A percentile compares a stretch with the other conserved stretches of the same genome.
phyloP scores from a whole-genome alignment of 2,797 vertebrate species.

The Carcharodon carcharias region DNA sequence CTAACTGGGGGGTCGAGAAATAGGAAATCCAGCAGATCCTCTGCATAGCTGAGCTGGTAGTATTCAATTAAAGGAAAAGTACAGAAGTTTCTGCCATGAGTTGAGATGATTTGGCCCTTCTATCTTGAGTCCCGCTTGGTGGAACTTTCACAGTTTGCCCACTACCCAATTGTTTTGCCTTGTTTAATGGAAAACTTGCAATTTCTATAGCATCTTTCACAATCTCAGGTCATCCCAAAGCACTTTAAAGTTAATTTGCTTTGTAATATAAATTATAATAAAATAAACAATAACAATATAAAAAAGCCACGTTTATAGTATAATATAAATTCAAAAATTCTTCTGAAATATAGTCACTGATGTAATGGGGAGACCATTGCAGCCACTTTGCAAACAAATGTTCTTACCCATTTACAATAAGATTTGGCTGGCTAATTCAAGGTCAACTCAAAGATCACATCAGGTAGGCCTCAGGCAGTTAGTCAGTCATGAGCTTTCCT shows the following conservation, averaged over 20 bases:
- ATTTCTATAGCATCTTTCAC: neutral
- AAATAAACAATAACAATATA: too few species aligned
- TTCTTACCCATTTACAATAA: neutral
- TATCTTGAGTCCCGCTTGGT: too few species aligned
- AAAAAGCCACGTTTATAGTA: too few species aligned
- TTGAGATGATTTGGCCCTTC: neutral
- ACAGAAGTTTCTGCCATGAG: neutral
- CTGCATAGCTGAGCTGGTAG: neutral
- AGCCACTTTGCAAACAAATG: neutral
- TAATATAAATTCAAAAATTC: neutral
- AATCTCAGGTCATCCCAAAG: too few species aligned
- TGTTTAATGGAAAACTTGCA: neutral
- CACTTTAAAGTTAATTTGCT: too few species aligned
- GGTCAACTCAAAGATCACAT: neutral
- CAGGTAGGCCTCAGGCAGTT: neutral
- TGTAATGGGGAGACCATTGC: neutral
- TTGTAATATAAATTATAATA: too few species aligned
- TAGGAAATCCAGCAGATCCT: neutral
- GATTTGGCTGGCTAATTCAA: neutral
- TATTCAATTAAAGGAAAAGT: neutral
- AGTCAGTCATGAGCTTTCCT: neutral
- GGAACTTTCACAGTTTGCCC: neutral
- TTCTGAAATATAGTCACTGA: neutral
- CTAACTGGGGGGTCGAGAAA: too few species aligned
- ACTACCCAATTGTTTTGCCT: neutral